Percentiles rank a stretch among this genome's conserved stretches.
Conservation (phyloP, 2,797 vertebrate genomes). For the Capromys pilorides region DNA sequence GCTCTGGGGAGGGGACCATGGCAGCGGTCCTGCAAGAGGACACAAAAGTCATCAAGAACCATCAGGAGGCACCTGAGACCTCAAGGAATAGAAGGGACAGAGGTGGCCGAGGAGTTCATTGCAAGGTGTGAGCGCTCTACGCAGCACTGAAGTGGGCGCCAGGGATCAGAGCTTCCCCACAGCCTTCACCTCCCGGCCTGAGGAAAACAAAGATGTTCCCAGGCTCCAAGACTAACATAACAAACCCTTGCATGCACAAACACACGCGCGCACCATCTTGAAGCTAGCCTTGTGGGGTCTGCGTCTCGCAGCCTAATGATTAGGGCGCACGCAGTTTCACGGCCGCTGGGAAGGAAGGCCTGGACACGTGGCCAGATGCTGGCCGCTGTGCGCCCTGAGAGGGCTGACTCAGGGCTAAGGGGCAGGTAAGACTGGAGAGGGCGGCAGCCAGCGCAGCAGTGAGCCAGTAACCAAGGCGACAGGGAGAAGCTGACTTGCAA, state of each 20-base stretch:
- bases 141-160: neutral
- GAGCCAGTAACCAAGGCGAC: neutral
- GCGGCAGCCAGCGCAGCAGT: neutral
- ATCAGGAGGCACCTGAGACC: neutral
- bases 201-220: neutral
- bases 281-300: neutral
- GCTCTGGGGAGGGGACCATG: neutral
- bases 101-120: neutral
- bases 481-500: neutral
- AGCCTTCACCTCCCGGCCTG: neutral
- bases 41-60: neutral
- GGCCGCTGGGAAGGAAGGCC: constrained; percentile 19
- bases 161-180: neutral
- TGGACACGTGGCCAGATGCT: neutral
- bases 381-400: constrained; percentile 3
- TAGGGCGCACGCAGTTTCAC: neutral
- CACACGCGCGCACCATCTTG: neutral
- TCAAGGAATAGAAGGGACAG: neutral
- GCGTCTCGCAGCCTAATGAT: neutral
- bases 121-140: too few relatives aligned
- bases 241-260: neutral
- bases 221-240: neutral
- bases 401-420: neutral
- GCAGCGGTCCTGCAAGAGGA: neutral
- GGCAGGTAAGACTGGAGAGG: neutral